Conservation (phyloP, 2,888 invertebrate genomes). For the Galeopsomyia nigrocyanea region DNA sequence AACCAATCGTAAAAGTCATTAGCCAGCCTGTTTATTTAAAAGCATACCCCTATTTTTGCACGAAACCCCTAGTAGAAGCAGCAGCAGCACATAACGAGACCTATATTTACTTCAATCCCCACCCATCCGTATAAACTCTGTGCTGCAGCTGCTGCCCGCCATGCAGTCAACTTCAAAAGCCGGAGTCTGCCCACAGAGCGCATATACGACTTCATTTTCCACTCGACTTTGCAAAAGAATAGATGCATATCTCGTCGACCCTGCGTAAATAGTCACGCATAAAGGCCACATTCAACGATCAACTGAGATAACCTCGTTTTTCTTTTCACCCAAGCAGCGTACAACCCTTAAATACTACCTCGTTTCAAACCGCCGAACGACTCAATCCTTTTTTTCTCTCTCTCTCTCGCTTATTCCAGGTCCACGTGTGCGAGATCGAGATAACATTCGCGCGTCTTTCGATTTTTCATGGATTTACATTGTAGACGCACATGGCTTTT, state of each 20-base stretch:
- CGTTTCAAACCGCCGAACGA: conserved; percentile 35
- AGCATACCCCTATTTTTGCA: too few relatives aligned
- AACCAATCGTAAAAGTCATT: too few relatives aligned
- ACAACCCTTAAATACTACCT: not conserved
- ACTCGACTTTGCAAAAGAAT: conserved; percentile 33
- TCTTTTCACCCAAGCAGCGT: not conserved
- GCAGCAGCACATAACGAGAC: not conserved
- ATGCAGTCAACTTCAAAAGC: too few relatives aligned
- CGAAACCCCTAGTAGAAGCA: not conserved
- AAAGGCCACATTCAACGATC: conserved; percentile 29
- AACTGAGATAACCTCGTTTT: conserved; percentile 15
- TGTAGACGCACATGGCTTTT: too few relatives aligned
- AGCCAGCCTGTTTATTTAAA: too few relatives aligned
- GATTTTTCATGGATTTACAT: conserved; percentile 52
- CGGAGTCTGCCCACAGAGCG: too few relatives aligned
- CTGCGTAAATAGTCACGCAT: conserved; percentile 20
- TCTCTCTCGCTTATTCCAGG: conserved; percentile 42
- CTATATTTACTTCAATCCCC: too few relatives aligned
- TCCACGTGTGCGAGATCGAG: conserved; percentile 55
- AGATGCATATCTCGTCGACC: conserved; percentile 23
- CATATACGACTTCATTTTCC: conserved; percentile 36
- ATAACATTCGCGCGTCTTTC: conserved; percentile 57
- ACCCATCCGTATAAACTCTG: too few relatives aligned
- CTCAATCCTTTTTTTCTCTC: conserved; percentile 50
- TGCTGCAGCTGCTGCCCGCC: too few relatives aligned